Evolutionary conservation across 2,888 invertebrate species (phyloP).

Genomic region (Euproctis similis): DNA sequence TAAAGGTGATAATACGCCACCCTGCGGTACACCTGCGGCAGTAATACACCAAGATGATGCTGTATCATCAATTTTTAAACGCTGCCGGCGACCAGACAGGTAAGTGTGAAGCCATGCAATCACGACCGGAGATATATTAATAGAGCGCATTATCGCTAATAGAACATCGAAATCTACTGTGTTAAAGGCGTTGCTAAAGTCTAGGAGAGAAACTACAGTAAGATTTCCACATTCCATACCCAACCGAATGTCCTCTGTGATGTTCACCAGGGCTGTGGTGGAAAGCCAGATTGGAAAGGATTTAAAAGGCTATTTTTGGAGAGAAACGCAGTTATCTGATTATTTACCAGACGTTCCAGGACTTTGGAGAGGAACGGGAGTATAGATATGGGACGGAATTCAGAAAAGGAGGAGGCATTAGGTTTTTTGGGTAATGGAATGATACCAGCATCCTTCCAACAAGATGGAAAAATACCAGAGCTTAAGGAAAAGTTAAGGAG

Average conservation of each 20-base stretch:
- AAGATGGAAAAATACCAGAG: not conserved
- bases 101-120: not conserved
- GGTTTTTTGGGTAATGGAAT: not conserved
- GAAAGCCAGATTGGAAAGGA: not conserved
- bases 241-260: not conserved
- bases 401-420: not conserved
- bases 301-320: not conserved
- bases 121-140: not conserved
- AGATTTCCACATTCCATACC: not conserved
- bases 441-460: not conserved
- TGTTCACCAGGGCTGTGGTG: not conserved
- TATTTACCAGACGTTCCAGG: not conserved
- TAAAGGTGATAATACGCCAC: conserved; percentile 3
- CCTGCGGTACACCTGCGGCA: conserved; percentile 1
- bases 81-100: conserved; percentile 1
- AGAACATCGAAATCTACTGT: not conserved
- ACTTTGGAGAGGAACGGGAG: not conserved
- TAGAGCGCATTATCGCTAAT: not conserved
- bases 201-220: not conserved
- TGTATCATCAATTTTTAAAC: not conserved
- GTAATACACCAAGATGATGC: not conserved
- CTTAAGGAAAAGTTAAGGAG: not conserved
- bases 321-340: not conserved
- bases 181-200: conserved; percentile 1
- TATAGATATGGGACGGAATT: not conserved